These are phyloP conservation scores for Aleiodes leptofemur DNA, from an alignment of 2,888 invertebrate genomes.

Conservation along the genomic window DNA sequence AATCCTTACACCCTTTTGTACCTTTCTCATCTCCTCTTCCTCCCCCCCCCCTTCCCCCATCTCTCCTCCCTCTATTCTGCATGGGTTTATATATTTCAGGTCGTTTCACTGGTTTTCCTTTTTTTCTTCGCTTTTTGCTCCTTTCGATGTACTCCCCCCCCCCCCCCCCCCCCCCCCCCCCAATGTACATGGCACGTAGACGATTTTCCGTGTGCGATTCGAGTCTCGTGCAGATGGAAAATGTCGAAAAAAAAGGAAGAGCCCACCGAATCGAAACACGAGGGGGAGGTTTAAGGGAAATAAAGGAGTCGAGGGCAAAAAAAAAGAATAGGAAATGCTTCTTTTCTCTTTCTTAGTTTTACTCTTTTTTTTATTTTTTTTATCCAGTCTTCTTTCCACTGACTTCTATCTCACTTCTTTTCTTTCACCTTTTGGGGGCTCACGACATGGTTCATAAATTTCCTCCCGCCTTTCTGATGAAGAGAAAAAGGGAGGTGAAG, in stretches of 20 bases:
- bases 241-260: constrained; percentile 22
- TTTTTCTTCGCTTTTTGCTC: not conserved
- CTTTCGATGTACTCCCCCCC: constrained; percentile 15
- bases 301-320: constrained; percentile 23
- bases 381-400: not conserved
- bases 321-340: constrained; percentile 5
- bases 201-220: constrained; percentile 28
- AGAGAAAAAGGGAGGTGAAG: too few species aligned
- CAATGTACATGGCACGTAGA: constrained; percentile 29
- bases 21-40: not conserved
- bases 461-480: constrained; percentile 1
- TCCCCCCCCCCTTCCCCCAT: not conserved
- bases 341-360: too few species aligned
- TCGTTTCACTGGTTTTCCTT: not conserved
- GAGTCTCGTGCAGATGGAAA: constrained; percentile 37
- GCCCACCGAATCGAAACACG: not conserved
- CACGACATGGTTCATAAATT: constrained; percentile 44
- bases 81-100: too few species aligned
- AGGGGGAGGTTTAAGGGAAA: not conserved
- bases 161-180: not conserved
- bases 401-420: constrained; percentile 7
- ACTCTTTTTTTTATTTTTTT: too few species aligned
- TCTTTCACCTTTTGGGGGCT: constrained; percentile 3
- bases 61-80: too few species aligned
- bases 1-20: constrained; percentile 23